Percentiles rank a stretch among this genome's conserved stretches.
phyloP scores from a whole-genome alignment of 2,888 invertebrate genomes.

The Cataglyphis altisquamis region DNA sequence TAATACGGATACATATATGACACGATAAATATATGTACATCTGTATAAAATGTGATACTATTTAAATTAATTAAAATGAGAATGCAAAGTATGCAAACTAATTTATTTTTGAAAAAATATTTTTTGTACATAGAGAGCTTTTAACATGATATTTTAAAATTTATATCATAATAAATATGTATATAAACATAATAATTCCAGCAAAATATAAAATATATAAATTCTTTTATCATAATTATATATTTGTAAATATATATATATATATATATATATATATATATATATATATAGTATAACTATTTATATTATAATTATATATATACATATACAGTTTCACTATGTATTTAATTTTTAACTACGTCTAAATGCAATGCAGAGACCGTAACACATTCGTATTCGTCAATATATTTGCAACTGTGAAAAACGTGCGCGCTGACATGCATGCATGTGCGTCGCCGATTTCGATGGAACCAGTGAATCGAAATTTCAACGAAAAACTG shows the following conservation, averaged over 20 bases:
- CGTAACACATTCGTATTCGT: constrained; percentile 53
- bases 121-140: not conserved
- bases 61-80: constrained; percentile 4
- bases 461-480: constrained; percentile 49
- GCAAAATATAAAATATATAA: not conserved
- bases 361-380: constrained; percentile 18
- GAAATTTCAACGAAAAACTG: constrained; percentile 52
- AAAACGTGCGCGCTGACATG: constrained; percentile 51
- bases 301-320: constrained; percentile 4
- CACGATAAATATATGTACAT: not conserved
- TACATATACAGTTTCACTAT: not conserved
- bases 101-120: not conserved
- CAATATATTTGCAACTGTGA: constrained; percentile 52
- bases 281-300: too few species aligned
- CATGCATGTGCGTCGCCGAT: constrained; percentile 51
- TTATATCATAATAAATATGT: not conserved
- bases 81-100: constrained; percentile 17
- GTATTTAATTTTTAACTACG: constrained; percentile 37
- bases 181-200: not conserved
- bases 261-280: too few species aligned
- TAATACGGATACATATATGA: not conserved
- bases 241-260: too few species aligned
- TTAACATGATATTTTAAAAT: not conserved
- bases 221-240: constrained; percentile 7
- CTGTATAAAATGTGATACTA: not conserved